Base-by-base conservation (phyloP, 2,888 invertebrate species). In the Pegoplata infirma region DNA sequence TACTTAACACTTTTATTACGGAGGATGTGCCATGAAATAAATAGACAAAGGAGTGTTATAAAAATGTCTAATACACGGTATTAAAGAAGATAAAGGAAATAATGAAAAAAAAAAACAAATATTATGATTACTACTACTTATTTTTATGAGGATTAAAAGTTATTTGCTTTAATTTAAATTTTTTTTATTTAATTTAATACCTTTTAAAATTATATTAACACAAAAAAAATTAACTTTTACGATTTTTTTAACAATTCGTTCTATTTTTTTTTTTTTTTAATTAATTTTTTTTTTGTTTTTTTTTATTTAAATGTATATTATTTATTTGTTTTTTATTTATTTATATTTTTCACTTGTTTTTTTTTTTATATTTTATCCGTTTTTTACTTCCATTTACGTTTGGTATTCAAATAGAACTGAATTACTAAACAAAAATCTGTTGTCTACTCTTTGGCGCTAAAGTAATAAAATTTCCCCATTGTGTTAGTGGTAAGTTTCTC, bases 381-480 rank as follows among this genome's bases (percentile, higher is more conserved):
- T 44, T 56, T 25, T 74, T 12, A 44, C 56, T 5, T 71, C 56
- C 36, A 25, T 67, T 47, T 7, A 17, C 75, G 56, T 67, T 46
- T 14, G 74, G 32, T 56, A 25, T 63, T 63, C 67, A 63, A 72
- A 56, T 53, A 67, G 28, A 75, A 79, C 79, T 79, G 28, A 75
- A 51, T 46, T 53, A 25, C 23, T 47, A 25, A 46, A 63, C 36
- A n/a, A n/a, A n/a, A 46, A 32, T 55, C 3, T 72, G 63, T 51
- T 72, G 75, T 56, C 71, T 79, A 72, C 67, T 58, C 75, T 63
- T 63, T 67, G 75, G 79, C 79, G 71, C 56, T 79, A 58, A 55
- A 67, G 66, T 56, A 17, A 3, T 47, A 8, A 25, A 14, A 44
- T n/a, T 25, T 14, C 17, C 21, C 28, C 19, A 25, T 25, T 21